Evolutionary conservation across 2,113 vertebrate species (phyloP), one percentile per base, ranked within the genome.

Genomic region (Pogonocichla stellata): DNA sequence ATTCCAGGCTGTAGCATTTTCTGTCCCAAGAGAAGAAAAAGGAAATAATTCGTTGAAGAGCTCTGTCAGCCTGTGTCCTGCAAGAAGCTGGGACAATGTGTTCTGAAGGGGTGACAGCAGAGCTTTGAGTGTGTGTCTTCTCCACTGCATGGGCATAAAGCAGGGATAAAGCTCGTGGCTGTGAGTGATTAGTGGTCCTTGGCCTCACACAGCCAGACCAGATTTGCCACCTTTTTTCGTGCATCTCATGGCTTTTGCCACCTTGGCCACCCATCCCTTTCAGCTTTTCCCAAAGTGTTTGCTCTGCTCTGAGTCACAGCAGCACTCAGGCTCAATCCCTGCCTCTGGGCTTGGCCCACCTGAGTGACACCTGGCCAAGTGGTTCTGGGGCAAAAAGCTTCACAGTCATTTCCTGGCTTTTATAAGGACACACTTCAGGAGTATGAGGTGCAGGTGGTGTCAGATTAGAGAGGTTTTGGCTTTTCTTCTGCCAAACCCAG

Each of bases 321-420:
- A 67, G 40, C 0, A 0, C 58, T 40, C 6, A 2, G 34, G 14
- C 18, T 72, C 62, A 54, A 64, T 10, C 28, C 0, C 0, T 58
- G 43, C 20, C 17, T 1, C 69, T 47, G 61, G 29, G 43, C 26
- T 86, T 0, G 0, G 16, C 33, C 36, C 19, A 25, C 64, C 70
- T 0, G 0, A 62, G 19, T n/a, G 33, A 10, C 5, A 6, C 40
- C 64, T 66, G 34, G 16, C 5, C n/a, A 66, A 34, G 26, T 23
- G 19, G 11, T 40, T 80, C 38, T 64, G n/a, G 45, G 38, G 33
- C 3, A 31, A 48, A 92, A 87, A 67, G 25, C 40, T 8, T 23
- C 1, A 1, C 8, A 67, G 40, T 34, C 1, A 16, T 90, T 92
- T 86, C 53, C 47, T 64, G 56, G 42, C 34, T 66, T 83, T 54